Evolutionary conservation across 2,797 vertebrate genomes (phyloP).

Genomic region (Pantherophis vulpinus): DNA sequence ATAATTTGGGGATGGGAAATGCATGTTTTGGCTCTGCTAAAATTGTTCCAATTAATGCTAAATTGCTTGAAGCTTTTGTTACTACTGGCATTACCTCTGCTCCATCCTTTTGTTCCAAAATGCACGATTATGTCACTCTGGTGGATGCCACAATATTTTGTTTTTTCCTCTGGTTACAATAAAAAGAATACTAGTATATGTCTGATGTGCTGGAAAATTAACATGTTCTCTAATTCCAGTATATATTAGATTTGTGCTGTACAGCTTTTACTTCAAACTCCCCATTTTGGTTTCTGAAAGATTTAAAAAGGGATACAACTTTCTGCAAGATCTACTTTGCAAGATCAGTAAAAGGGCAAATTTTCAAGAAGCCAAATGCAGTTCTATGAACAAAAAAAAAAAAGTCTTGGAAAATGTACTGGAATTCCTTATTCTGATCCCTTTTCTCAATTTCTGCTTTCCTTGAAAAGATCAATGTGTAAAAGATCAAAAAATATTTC

Average conservation of each 20-base stretch:
- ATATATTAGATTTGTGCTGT: neutral
- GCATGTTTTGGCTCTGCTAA: slow-evolving; percentile 5
- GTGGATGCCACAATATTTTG: neutral
- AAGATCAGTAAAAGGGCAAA: neutral
- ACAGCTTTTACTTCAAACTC: neutral
- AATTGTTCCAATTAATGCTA: neutral
- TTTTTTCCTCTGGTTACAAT: neutral
- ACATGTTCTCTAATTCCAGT: neutral
- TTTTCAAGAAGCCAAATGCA: neutral
- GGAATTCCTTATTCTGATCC: neutral
- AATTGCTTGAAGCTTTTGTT: slow-evolving; percentile 13
- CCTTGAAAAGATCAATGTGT: neutral
- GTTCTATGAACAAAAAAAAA: neutral
- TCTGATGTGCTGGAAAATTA: neutral
- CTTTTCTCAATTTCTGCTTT: neutral
- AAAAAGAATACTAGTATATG: neutral
- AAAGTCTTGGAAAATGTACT: neutral
- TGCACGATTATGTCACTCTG: slow-evolving; percentile 14
- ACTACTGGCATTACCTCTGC: neutral
- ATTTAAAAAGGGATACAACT: neutral
- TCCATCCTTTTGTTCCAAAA: neutral
- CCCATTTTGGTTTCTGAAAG: neutral
- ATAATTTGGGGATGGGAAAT: neutral
- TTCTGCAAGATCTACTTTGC: neutral
- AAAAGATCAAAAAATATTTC: neutral